Conservation (phyloP, 2,797 vertebrate genomes). For the Danio choprae region DNA sequence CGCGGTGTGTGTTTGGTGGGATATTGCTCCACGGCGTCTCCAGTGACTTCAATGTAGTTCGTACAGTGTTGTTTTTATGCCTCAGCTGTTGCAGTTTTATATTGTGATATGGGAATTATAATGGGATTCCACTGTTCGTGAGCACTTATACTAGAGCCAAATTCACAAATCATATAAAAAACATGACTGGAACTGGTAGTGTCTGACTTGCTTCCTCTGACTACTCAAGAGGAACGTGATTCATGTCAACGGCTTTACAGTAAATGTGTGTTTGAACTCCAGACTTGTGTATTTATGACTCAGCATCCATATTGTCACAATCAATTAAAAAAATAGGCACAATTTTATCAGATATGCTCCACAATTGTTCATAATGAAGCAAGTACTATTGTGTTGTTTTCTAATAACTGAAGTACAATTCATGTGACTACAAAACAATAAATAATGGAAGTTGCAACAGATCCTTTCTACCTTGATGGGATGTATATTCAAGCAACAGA, state of each 20-base stretch:
- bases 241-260: not conserved
- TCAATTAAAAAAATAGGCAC: not conserved
- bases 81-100: constrained; percentile 61
- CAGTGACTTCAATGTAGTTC: constrained; percentile 62
- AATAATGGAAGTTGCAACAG: not conserved
- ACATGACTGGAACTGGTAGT: constrained; percentile 32
- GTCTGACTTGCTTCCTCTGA: constrained; percentile 31
- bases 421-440: not conserved
- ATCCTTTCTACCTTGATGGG: not conserved
- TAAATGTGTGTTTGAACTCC: constrained; percentile 10
- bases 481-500: not conserved
- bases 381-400: too few relatives aligned
- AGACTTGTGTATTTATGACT: not conserved
- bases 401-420: not conserved
- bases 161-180: constrained; percentile 52
- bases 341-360: not conserved
- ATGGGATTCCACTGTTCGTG: constrained; percentile 56
- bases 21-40: constrained; percentile 66
- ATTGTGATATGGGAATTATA: constrained; percentile 58
- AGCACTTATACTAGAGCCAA: constrained; percentile 49
- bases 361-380: not conserved
- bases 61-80: constrained; percentile 61
- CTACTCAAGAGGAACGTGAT: constrained; percentile 19
- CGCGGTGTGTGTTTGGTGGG: constrained; percentile 71
- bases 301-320: not conserved